Evolutionary conservation across 2,113 vertebrate genomes (phyloP).

Genomic region (Oncorhynchus clarkii): DNA sequence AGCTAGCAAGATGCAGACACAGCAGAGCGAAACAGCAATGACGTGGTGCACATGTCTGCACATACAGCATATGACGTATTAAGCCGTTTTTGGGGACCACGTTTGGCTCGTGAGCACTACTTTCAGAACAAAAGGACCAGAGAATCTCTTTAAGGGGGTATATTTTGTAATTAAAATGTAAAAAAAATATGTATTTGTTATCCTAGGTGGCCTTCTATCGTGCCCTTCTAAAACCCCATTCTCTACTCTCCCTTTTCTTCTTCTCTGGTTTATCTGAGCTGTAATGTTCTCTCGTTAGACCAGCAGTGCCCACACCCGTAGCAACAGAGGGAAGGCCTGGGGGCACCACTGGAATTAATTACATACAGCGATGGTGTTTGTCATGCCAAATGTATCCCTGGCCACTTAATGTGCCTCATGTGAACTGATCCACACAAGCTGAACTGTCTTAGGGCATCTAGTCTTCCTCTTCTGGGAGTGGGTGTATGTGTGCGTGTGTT

Average conservation of each 20-base stretch:
- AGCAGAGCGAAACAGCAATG: too few relatives aligned
- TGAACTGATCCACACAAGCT: conserved; percentile 84
- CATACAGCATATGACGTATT: too few relatives aligned
- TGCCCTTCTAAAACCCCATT: conserved; percentile 36
- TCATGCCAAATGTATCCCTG: conserved; percentile 98
- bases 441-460: conserved; percentile 69
- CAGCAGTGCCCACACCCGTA: conserved; percentile 84
- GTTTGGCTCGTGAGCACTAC: too few relatives aligned
- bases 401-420: conserved; percentile 96
- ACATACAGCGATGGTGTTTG: conserved; percentile 93
- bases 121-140: too few relatives aligned
- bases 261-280: conserved; percentile 71
- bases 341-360: conserved; percentile 99
- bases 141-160: not conserved
- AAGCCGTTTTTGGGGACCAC: too few relatives aligned
- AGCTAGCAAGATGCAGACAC: too few relatives aligned
- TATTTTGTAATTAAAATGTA: too few relatives aligned
- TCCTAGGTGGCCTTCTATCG: conserved; percentile 17
- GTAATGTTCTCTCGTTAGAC: conserved; percentile 92
- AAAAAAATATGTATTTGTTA: too few relatives aligned
- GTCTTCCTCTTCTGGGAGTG: conserved; percentile 43
- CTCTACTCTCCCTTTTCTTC: conserved; percentile 45
- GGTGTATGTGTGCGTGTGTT: too few relatives aligned
- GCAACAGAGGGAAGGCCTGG: conserved; percentile 78
- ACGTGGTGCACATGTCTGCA: too few relatives aligned